A percentile compares a stretch with the other conserved stretches of the same genome.
Evolutionary conservation across 2,113 vertebrate genomes (phyloP).

Genomic region (Physeter macrocephalus): DNA sequence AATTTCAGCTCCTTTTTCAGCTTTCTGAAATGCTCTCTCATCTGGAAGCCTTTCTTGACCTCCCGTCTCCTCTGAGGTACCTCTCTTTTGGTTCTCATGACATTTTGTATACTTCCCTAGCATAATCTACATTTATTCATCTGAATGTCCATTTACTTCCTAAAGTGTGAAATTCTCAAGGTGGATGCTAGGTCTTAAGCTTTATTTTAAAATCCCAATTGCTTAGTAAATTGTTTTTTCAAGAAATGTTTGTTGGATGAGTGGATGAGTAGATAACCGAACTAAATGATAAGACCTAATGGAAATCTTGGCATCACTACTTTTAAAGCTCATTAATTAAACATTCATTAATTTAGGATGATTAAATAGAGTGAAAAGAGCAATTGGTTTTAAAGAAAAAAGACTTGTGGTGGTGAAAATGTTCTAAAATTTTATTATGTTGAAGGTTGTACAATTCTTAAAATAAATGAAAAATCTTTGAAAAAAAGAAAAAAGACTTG

Average conservation of each 20-base stretch:
- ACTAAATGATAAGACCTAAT: background rate
- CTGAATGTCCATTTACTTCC: background rate
- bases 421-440: background rate
- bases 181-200: background rate
- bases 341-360: background rate
- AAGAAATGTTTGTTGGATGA: background rate
- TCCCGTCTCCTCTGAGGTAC: background rate
- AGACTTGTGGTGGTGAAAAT: background rate
- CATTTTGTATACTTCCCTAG: too few relatives aligned
- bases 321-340: background rate
- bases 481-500: background rate
- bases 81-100: background rate
- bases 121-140: background rate
- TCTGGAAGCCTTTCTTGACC: background rate
- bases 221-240: background rate
- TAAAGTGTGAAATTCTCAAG: background rate
- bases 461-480: background rate
- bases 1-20: too few relatives aligned
- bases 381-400: background rate
- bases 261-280: background rate
- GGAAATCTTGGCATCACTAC: background rate
- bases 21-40: background rate
- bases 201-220: background rate
- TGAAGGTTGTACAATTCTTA: background rate
- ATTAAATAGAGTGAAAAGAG: background rate